Evolutionary conservation across 2,113 vertebrate species (phyloP).

Genomic region (Seriola rivoliana): DNA sequence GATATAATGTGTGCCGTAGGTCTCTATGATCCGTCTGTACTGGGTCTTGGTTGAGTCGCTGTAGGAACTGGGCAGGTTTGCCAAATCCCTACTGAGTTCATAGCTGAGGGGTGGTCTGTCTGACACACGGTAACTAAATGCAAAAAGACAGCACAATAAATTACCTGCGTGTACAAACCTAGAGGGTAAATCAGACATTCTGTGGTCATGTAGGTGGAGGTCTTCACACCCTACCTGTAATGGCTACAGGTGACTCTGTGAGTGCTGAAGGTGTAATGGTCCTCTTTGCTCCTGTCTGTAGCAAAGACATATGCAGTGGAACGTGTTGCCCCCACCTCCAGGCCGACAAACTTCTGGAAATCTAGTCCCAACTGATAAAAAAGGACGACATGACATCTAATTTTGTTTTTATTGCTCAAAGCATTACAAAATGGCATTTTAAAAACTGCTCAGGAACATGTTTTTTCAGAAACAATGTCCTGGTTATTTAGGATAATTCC

Average conservation of each 20-base stretch:
- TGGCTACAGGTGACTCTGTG: conserved; percentile 39
- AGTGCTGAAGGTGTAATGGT: conserved; percentile 38
- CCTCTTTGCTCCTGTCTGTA: background rate
- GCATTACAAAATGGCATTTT: no score
- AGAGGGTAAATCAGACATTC: background rate
- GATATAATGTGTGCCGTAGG: conserved; percentile 78
- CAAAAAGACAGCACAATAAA: background rate
- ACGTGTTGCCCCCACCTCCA: conserved; percentile 24
- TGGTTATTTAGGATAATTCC: no score
- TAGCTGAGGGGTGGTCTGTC: conserved; percentile 29
- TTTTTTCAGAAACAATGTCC: no score
- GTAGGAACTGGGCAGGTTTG: conserved; percentile 44
- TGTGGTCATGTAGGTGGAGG: background rate
- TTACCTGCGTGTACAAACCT: background rate
- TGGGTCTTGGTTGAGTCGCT: background rate
- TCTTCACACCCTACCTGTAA: conserved; percentile 45
- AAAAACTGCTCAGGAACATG: no score
- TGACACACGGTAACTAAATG: conserved; percentile 43
- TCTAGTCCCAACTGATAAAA: conserved; percentile 37
- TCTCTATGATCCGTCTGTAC: conserved; percentile 55
- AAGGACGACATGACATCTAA: no score
- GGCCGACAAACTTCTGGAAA: accelerated
- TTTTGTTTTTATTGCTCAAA: no score
- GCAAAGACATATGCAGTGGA: conserved; percentile 29
- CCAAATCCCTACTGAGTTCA: conserved; percentile 44